A percentile compares a stretch with the other conserved stretches of the same genome.
Conservation (phyloP, 1,140 invertebrate genomes). For the Ptiloglossa arizonensis region DNA sequence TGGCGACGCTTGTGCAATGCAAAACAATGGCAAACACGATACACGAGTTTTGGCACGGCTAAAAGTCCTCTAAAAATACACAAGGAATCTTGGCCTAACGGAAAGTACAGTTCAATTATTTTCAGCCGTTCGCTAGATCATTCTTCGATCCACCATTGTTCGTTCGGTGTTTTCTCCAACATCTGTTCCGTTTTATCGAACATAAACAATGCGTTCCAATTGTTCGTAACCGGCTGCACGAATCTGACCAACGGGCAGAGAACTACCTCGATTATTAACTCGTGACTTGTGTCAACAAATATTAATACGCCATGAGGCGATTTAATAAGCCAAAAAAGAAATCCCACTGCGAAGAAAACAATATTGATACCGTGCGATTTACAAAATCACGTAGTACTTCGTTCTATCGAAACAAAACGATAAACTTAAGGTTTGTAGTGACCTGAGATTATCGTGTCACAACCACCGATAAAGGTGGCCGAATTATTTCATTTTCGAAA, state of each 20-base stretch:
- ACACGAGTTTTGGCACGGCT: slow-evolving; percentile 1
- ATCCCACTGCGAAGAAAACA: not conserved
- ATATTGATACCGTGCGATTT: slow-evolving; percentile 11
- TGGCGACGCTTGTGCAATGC: slow-evolving; percentile 22
- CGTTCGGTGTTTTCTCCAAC: too few relatives aligned
- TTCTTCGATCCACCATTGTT: not conserved
- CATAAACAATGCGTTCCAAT: too few relatives aligned
- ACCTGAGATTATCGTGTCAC: slow-evolving; percentile 24
- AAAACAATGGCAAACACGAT: slow-evolving; percentile 34
- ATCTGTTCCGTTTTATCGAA: too few relatives aligned
- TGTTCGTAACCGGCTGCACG: too few relatives aligned
- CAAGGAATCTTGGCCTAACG: slow-evolving; percentile 26
- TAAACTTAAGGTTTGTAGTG: slow-evolving; percentile 24
- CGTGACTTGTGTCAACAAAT: too few relatives aligned
- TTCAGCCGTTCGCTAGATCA: not conserved
- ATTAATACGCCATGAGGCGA: too few relatives aligned
- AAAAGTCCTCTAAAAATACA: slow-evolving; percentile 31
- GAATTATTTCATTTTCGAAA: not conserved
- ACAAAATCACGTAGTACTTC: not conserved
- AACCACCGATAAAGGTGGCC: not conserved
- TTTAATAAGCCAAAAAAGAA: too few relatives aligned
- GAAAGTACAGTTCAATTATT: slow-evolving; percentile 23
- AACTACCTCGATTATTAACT: not conserved
- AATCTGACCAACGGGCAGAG: too few relatives aligned
- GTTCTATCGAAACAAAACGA: slow-evolving; percentile 10